Evolutionary conservation across 2,113 vertebrate genomes (phyloP).

Genomic region (Sturnus vulgaris): DNA sequence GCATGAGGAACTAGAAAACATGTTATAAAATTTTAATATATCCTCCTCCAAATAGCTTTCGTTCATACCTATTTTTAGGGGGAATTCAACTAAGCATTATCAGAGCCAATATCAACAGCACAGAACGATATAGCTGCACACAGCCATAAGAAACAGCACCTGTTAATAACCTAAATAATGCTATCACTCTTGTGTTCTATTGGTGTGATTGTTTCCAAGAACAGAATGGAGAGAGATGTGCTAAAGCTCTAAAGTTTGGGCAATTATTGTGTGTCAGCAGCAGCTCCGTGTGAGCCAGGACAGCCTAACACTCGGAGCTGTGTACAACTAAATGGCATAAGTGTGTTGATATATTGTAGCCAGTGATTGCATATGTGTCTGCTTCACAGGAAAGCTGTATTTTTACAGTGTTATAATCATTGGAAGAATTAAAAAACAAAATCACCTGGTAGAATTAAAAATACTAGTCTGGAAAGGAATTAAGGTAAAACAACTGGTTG

Average conservation of each 20-base stretch:
- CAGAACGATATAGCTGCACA: background rate
- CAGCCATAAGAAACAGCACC: background rate
- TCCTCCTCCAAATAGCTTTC: background rate
- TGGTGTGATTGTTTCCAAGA: constrained; percentile 4
- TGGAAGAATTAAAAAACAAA: background rate
- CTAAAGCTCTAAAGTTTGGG: background rate
- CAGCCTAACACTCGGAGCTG: constrained; percentile 23
- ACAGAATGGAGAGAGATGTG: background rate
- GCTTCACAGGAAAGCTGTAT: background rate
- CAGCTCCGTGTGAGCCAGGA: constrained; percentile 21
- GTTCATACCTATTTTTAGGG: background rate
- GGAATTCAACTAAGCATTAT: background rate
- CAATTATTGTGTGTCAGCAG: constrained; percentile 10
- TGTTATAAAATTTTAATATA: background rate
- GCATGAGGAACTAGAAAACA: background rate
- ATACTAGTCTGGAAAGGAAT: background rate
- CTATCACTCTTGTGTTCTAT: background rate
- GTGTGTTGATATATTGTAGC: constrained; percentile 3
- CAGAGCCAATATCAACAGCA: background rate
- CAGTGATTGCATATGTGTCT: background rate
- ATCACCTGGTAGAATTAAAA: background rate
- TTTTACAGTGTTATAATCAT: background rate
- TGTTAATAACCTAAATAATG: background rate
- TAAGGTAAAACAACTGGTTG: background rate
- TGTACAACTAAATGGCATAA: constrained; percentile 22